phyloP scores from a whole-genome alignment of 2,113 vertebrate species.

The Callocephalon fimbriatum region DNA sequence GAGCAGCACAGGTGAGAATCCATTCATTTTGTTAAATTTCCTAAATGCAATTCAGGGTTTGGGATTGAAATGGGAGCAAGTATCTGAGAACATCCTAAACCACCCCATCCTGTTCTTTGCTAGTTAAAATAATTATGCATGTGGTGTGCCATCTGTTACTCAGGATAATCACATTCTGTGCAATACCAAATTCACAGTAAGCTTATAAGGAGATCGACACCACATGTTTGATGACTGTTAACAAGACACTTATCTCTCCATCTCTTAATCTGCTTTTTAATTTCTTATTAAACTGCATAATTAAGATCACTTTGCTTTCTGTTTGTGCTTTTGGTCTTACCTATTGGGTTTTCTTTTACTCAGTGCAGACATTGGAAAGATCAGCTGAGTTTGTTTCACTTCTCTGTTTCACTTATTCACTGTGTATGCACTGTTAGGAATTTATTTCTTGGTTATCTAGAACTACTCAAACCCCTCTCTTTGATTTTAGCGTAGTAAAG shows the following conservation, averaged over 20 bases:
- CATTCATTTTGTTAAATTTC: not conserved
- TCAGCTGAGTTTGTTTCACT: not conserved
- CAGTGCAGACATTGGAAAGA: not conserved
- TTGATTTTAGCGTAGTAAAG: not conserved
- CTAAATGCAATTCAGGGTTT: not conserved
- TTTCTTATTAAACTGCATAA: not conserved
- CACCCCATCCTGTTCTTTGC: not conserved
- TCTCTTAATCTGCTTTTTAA: not conserved
- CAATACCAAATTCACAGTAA: not conserved
- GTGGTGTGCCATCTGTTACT: not conserved
- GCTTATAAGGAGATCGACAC: not conserved
- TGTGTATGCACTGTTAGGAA: not conserved
- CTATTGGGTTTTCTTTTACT: not conserved
- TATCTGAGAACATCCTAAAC: not conserved
- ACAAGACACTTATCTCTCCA: not conserved
- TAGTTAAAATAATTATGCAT: not conserved
- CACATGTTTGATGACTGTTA: not conserved
- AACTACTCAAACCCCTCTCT: not conserved
- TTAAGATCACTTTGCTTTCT: not conserved
- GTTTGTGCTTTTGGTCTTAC: not conserved
- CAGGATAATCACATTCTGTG: not conserved
- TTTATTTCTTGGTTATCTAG: not conserved
- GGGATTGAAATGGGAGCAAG: not conserved
- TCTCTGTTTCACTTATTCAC: not conserved
- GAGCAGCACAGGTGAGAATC: conserved; percentile 79